Percentiles rank a stretch among this genome's conserved stretches.
phyloP scores from a whole-genome alignment of 1,140 invertebrate species.

The Drosophila bifasciata region DNA sequence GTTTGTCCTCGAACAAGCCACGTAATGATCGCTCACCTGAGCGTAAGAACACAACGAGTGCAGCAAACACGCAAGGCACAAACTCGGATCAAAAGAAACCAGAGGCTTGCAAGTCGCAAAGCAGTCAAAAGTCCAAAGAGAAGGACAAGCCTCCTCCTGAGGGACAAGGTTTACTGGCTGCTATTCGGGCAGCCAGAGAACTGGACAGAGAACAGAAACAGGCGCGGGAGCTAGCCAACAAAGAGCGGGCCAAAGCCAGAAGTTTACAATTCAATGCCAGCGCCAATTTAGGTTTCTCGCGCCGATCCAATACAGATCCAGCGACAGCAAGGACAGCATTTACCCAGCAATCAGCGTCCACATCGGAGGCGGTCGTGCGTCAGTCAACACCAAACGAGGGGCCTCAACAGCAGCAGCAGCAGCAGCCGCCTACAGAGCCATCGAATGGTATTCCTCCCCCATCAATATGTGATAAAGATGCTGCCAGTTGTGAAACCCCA shows the following conservation, averaged over 20 bases:
- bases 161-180: constrained; percentile 2
- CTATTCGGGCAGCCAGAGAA: constrained; percentile 3
- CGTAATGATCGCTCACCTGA: too few relatives aligned
- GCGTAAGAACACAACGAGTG: not conserved
- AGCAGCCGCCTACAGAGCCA: not conserved
- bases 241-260: too few relatives aligned
- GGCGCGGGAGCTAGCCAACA: too few relatives aligned
- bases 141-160: not conserved
- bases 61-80: not conserved
- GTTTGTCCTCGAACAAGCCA: not conserved
- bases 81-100: not conserved
- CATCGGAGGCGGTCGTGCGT: too few relatives aligned
- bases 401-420: not conserved
- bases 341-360: not conserved
- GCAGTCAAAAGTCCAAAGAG: not conserved
- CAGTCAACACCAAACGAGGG: too few relatives aligned
- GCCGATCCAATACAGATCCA: not conserved
- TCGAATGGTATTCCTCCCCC: too few relatives aligned
- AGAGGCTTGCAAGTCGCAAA: not conserved
- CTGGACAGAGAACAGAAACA: not conserved
- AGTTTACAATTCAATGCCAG: too few relatives aligned
- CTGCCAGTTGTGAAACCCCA: not conserved
- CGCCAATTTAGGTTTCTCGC: not conserved
- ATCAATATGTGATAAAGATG: not conserved
- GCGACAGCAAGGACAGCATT: not conserved